phyloP scores from a whole-genome alignment of 2,113 vertebrate genomes.

The Chaetodon auriga region DNA sequence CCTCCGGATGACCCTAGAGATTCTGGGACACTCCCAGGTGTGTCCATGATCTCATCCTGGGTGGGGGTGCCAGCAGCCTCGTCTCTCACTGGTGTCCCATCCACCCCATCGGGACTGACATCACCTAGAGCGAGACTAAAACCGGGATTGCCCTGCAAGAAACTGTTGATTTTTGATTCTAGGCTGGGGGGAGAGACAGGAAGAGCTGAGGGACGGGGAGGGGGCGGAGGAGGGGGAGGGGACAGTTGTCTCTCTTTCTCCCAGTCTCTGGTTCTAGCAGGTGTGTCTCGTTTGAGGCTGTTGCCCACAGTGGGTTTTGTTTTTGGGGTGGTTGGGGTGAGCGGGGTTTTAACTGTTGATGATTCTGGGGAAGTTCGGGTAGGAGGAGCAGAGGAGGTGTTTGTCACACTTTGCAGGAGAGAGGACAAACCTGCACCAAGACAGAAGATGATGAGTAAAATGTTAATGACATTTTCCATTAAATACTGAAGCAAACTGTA shows the following conservation, averaged over 20 bases:
- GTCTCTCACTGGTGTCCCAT: constrained; percentile 94
- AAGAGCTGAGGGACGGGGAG: constrained; percentile 40
- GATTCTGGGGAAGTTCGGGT: constrained; percentile 82
- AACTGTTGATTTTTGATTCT: constrained; percentile 98
- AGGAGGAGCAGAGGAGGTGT: constrained; percentile 71
- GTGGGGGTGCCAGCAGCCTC: constrained; percentile 95
- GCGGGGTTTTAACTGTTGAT: constrained; percentile 78
- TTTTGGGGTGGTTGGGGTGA: constrained; percentile 87
- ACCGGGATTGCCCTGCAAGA: constrained; percentile 96
- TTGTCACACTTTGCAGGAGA: constrained; percentile 92
- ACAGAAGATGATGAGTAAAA: constrained; percentile 25
- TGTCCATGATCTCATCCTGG: constrained; percentile 99
- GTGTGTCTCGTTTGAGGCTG: constrained; percentile 72
- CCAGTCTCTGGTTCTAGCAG: constrained; percentile 71
- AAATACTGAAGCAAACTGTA: neutral
- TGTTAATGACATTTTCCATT: neutral
- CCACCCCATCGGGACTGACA: constrained; percentile 88
- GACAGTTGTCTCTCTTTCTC: constrained; percentile 70
- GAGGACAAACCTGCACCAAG: constrained; percentile 90
- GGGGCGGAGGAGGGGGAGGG: constrained; percentile 74
- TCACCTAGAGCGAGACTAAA: constrained; percentile 89
- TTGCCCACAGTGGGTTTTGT: constrained; percentile 82
- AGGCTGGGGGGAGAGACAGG: constrained; percentile 90
- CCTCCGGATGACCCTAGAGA: constrained; percentile 66
- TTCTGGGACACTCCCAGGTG: constrained; percentile 85